A percentile compares a stretch with the other conserved stretches of the same genome.
Evolutionary conservation across 2,888 invertebrate genomes (phyloP).

Genomic region (Yponomeuta cagnagella): DNA sequence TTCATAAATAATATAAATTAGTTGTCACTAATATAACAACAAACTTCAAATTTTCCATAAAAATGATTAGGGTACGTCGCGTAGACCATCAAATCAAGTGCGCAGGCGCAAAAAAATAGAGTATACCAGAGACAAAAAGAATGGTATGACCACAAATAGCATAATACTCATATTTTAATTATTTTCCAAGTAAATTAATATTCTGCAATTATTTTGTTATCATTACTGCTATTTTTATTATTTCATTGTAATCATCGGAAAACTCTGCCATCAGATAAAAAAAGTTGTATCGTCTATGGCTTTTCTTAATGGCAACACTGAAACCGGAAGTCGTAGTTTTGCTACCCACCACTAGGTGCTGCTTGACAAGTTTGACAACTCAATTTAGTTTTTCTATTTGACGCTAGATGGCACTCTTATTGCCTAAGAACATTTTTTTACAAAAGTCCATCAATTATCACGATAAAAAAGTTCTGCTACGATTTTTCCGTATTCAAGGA

Average conservation of each 20-base stretch:
- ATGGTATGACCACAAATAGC: slow-evolving; percentile 9
- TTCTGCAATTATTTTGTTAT: no score
- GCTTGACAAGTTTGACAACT: neutral
- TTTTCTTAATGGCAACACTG: slow-evolving; percentile 2
- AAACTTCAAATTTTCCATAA: slow-evolving; percentile 75
- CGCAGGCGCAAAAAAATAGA: slow-evolving; percentile 76
- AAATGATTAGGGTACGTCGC: slow-evolving; percentile 71
- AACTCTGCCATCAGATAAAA: neutral
- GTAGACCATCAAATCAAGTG: slow-evolving; percentile 65
- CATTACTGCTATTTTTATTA: no score
- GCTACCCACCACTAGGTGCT: neutral
- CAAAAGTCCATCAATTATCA: no score
- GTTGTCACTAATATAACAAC: slow-evolving; percentile 71
- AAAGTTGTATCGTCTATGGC: neutral
- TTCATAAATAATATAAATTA: slow-evolving; percentile 72
- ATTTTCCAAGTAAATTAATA: no score
- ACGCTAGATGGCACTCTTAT: neutral
- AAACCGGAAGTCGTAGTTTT: neutral
- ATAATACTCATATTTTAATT: neutral
- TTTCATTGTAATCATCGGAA: neutral
- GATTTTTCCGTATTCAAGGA: no score
- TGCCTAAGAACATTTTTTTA: neutral
- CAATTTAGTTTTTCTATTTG: neutral
- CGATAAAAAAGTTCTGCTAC: no score
- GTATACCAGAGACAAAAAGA: slow-evolving; percentile 57